Base-by-base conservation (phyloP, 2,797 vertebrate species). In the Gymnoscopelus microlampas region DNA sequence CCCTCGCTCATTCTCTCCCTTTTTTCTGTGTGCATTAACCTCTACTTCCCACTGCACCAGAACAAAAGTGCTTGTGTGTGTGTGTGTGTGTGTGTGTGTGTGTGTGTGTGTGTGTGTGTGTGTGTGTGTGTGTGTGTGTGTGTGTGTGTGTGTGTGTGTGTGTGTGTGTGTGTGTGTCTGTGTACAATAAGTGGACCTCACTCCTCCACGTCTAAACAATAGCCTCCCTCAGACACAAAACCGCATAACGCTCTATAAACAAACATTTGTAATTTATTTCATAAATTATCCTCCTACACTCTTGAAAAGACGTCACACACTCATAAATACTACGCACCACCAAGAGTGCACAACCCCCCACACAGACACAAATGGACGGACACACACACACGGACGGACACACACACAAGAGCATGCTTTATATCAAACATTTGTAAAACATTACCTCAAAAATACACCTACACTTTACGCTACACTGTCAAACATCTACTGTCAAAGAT, bases 11-110 rank as follows among this genome's bases (percentile, higher is more conserved):
- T 23, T 57, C 47, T 58, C 14, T 60, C 49, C 32, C 14, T 59
- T 74, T 79, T 87, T 76, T 82, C 72, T 76, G 83, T 79, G 67
- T 85, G 74, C 85, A 89, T 88, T 85, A 89, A 85, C 83, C 83
- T 86, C 79, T 78, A 82, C 77, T 79, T 61, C 76, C 80, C 84
- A 89, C 72, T 66, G 76, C 82, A 60, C 12, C 51, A 4, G 49
- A 90, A 90, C 89, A 91, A 90, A 89, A 74, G 7, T 70, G 48
- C 53, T n/a, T 67, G 73, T 85, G 82, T 68, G 13, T 50, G 44
- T 74, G 53, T 19, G 39, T 69, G 51, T 19, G 56, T 59, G 56
- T 59, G 56, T 59, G 56, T 35, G 29, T 32, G 23, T 26, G 23
- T 26, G 24, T 15, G n/a, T 26, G 7, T 23, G 9, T 3, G n/a